These are phyloP conservation scores for Eupithecia exiguata DNA, from an alignment of 2,888 invertebrate species.

Conservation along the genomic window DNA sequence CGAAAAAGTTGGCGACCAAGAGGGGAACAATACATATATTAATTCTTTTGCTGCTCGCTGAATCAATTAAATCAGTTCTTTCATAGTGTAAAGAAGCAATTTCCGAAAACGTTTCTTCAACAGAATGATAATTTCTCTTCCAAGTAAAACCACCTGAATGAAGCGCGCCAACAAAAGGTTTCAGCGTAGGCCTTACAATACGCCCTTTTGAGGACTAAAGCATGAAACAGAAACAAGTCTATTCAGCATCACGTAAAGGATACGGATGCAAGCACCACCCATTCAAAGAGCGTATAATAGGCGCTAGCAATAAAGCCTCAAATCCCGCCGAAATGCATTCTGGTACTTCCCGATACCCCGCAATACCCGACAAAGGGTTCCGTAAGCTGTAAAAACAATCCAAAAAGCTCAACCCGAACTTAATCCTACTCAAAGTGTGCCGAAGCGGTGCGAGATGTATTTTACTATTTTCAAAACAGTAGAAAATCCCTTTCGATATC, in stretches of 20 bases:
- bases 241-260: conserved; percentile 76
- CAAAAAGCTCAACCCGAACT: conserved; percentile 50
- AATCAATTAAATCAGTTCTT: neutral
- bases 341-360: conserved; percentile 57
- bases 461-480: conserved; percentile 82
- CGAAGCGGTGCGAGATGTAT: conserved; percentile 57
- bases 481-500: conserved; percentile 77
- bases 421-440: conserved; percentile 78
- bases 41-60: neutral
- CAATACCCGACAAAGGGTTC: conserved; percentile 79
- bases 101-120: conserved; percentile 21
- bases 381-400: conserved; percentile 38
- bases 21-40: neutral
- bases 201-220: conserved; percentile 64
- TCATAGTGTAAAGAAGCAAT: neutral
- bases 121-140: conserved; percentile 28
- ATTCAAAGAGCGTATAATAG: conserved; percentile 73
- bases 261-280: conserved; percentile 53
- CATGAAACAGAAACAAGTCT: conserved; percentile 77
- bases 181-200: conserved; percentile 46
- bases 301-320: conserved; percentile 52
- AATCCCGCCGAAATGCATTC: conserved; percentile 56
- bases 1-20: neutral
- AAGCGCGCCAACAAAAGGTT: conserved; percentile 38
- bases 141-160: conserved; percentile 40